Conservation (phyloP, 2,888 invertebrate species). For the Scaptodrosophila latifasciaeformis region DNA sequence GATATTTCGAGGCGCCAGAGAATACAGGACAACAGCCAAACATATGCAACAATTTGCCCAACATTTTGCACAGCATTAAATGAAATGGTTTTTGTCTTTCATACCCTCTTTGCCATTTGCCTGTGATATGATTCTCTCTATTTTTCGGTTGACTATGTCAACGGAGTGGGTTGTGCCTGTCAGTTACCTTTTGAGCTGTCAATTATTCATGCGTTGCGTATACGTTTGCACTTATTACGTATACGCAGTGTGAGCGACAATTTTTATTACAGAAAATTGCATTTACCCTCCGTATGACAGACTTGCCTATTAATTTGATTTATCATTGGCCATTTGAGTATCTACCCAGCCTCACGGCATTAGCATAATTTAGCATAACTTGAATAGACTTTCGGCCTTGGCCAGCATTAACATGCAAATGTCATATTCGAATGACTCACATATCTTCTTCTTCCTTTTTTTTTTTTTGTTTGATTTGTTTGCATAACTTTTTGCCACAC, state of each 20-base stretch:
- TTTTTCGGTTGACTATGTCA: too few species aligned
- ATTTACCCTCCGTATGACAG: slow-evolving; percentile 23
- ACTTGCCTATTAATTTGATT: slow-evolving; percentile 51
- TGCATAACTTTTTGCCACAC: background rate
- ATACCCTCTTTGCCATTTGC: too few species aligned
- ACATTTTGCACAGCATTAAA: too few species aligned
- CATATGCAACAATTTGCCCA: too few species aligned
- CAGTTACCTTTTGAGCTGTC: slow-evolving; percentile 42
- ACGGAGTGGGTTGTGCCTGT: background rate
- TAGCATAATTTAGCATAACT: slow-evolving; percentile 52
- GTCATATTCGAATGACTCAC: too few species aligned
- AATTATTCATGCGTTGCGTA: slow-evolving; percentile 63
- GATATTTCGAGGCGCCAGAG: too few species aligned
- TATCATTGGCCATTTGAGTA: slow-evolving; percentile 19
- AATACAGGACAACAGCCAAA: too few species aligned
- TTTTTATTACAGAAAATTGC: slow-evolving; percentile 20
- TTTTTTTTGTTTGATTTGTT: slow-evolving; percentile 19
- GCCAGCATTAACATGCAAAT: too few species aligned
- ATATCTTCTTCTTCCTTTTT: too few species aligned
- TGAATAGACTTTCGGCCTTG: slow-evolving; percentile 18
- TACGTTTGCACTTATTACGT: slow-evolving; percentile 49
- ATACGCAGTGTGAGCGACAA: slow-evolving; percentile 41
- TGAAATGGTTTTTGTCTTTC: too few species aligned
- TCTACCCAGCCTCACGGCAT: slow-evolving; percentile 27
- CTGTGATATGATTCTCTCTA: background rate